Base-by-base conservation (phyloP, 2,113 vertebrate species). In the Callopanchax toddi region DNA sequence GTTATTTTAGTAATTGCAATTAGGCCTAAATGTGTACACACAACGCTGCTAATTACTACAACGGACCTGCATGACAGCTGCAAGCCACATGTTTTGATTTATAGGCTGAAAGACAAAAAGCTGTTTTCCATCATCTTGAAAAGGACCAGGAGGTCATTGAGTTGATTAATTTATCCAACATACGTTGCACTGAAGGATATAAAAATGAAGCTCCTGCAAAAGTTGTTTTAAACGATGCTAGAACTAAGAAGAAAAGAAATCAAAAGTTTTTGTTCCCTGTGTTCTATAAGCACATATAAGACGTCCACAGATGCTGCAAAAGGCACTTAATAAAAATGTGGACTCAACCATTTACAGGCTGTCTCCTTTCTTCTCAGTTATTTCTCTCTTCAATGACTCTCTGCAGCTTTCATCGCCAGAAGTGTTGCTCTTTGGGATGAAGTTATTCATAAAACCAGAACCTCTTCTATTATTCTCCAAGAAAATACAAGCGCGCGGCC, bases 341-440 rank as follows among this genome's bases (percentile, higher is more conserved):
- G 80, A 67, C 55, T 76, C 71, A 68, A 79, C 69, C 78, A 79
- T 71, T 71, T 76, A 70, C 67, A 84, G 67, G 64, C 50, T 69
- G 52, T 61, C 64, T 42, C 62, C 36, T 80, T 75, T 73, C 63
- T 71, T 72, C 73, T 32, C 1, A 9, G 62, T 83, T 60, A 85
- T 87, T 84, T 83, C 64, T 71, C 86, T 79, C 78, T 84, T 81
- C 75, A 68, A 75, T 74, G 83, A 72, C 81, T 84, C 69, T 79
- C 56, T 45, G 50, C 71, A 66, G 67, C 67, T 78, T 83, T 74
- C 63, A 25, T 76, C 50, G 79, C 81, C 81, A 78, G 62, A 60
- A 86, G 82, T 81, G 79, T 20, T 46, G 66, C 64, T 60, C 18
- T 39, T 58, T 48, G 66, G 74, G 57, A 61, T 36, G n/a, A 56